Conservation (phyloP, 2,113 vertebrate species). For the Clupea harengus region DNA sequence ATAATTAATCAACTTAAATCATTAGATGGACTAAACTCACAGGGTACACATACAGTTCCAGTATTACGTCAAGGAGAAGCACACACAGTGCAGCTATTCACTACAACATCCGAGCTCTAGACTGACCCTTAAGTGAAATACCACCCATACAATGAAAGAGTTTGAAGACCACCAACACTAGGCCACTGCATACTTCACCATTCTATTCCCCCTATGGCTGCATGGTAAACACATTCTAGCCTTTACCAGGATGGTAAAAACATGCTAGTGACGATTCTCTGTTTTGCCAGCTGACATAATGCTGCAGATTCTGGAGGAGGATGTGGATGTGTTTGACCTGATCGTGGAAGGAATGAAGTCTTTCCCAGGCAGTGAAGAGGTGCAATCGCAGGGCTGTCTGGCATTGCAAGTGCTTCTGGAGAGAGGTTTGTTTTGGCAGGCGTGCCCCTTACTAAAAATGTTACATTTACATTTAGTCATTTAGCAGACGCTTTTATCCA, state of each 20-base stretch:
- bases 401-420: slow-evolving; percentile 81
- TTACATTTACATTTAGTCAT: no score
- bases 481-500: no score
- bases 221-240: neutral
- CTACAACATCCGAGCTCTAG: neutral
- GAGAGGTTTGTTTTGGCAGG: slow-evolving; percentile 77
- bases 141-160: neutral
- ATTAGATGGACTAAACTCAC: neutral
- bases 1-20: neutral
- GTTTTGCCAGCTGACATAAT: slow-evolving; percentile 49
- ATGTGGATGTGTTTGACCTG: slow-evolving; percentile 84
- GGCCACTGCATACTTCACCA: neutral
- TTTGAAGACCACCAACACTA: neutral
- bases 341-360: slow-evolving; percentile 83
- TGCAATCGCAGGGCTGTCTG: slow-evolving; percentile 85
- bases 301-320: slow-evolving; percentile 83
- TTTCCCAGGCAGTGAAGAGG: slow-evolving; percentile 78
- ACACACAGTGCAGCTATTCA: neutral
- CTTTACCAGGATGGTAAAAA: neutral
- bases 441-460: neutral
- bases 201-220: neutral
- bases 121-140: neutral
- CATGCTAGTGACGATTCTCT: neutral
- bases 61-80: neutral
- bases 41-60: neutral